Evolutionary conservation across 2,113 vertebrate species (phyloP), one percentile per base, ranked within the genome.

Genomic region (Spheniscus mendiculus): DNA sequence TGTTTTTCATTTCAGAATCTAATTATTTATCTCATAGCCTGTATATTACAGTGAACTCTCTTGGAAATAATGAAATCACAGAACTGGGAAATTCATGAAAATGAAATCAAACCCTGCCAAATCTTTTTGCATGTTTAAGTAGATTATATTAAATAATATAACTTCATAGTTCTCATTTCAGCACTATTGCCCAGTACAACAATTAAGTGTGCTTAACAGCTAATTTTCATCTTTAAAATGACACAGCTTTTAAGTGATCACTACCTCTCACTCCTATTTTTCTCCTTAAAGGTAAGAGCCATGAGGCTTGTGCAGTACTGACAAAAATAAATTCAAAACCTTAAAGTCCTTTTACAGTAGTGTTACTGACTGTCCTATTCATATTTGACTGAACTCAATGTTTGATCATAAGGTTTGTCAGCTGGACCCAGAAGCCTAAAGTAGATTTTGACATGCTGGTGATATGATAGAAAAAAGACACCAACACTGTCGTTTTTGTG

Each of bases 31-130:
- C 59, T 95, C 82, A 44, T 29, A 73, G 79, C 50, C 81, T 59
- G 53, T 52, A 36, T 47, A 50, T 95, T 69, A 50, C 3, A 58
- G 47, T 45, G 87, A 94, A 50, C 66, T 82, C 91, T 83, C 74
- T 66, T 73, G 82, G 59, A 96, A 96, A 32, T 94, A 90, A 94
- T 97, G 93, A 95, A 96, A 96, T 83, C 89, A 67, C 53, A 89
- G 89, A 32, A 90, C 45, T 90, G 73, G 94, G 96, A 97, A 95
- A 96, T 8, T 17, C 26, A 38, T 70, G 87, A 73, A 94, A 97
- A 95, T 88, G 61, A 95, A 96, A 93, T 96, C 84, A 71, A 89
- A 58, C 78, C 70, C 91, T 83, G 70, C 73, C 50, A 58, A 69
- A 70, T 72, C 40, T 83, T 87, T 83, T 62, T 90, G 73, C 52